Conservation (phyloP, 2,113 vertebrate species). For the crab-eating macaque (Macaca fascicularis) region DNA sequence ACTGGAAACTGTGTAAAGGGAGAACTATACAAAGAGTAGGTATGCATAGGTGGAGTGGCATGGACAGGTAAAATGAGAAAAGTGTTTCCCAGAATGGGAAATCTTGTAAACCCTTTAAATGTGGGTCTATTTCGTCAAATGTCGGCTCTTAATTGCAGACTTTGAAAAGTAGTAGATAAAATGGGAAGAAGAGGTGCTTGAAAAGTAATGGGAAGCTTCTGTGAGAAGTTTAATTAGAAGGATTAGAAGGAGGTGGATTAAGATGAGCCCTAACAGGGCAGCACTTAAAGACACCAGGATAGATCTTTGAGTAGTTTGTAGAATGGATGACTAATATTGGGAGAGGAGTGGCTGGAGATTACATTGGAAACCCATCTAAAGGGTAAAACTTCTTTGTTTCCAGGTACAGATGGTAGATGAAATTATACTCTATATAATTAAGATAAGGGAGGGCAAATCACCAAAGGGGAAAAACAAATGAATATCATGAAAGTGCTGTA, state of each 20-base stretch:
- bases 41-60: neutral
- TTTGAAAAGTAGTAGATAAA: neutral
- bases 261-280: neutral
- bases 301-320: neutral
- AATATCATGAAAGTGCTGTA: neutral
- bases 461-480: neutral
- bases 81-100: neutral
- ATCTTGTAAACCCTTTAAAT: neutral
- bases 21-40: neutral
- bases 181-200: neutral
- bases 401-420: neutral
- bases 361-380: neutral
- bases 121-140: neutral
- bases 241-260: neutral
- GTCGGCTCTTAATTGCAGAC: neutral
- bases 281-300: neutral
- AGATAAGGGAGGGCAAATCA: neutral
- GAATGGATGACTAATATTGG: neutral
- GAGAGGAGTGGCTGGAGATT: neutral
- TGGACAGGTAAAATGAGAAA: neutral
- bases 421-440: neutral
- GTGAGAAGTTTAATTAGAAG: neutral
- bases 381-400: slow-evolving; percentile 6
- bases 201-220: neutral
- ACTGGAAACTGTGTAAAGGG: neutral